Evolutionary conservation across 2,797 vertebrate species (phyloP).

Genomic region (Stomatorhinus walkeri): DNA sequence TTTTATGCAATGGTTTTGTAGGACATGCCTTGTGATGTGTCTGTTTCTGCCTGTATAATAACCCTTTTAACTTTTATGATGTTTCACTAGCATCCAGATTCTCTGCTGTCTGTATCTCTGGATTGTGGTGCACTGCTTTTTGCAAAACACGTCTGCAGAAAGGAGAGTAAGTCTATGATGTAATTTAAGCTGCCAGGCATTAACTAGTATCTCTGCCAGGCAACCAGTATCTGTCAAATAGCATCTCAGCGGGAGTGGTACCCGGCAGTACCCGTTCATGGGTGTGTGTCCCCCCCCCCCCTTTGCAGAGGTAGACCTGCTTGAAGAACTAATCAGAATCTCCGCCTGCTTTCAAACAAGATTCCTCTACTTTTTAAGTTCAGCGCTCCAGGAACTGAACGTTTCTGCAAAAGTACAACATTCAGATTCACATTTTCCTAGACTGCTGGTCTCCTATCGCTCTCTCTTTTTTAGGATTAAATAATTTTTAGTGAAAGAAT

Average conservation of each 20-base stretch:
- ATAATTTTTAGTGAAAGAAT: conserved; percentile 25
- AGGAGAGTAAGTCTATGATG: not conserved
- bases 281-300: not conserved
- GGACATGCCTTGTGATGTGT: not conserved
- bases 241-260: not conserved
- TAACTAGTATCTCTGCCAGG: not conserved
- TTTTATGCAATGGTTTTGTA: conserved; percentile 9
- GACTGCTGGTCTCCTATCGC: not conserved
- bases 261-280: not conserved
- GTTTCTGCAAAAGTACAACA: not conserved
- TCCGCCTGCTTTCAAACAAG: not conserved
- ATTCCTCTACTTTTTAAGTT: not conserved
- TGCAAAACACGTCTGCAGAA: not conserved
- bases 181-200: conserved; percentile 1
- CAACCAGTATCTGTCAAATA: not conserved
- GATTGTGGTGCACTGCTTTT: not conserved
- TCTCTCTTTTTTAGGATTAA: conserved; percentile 16
- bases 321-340: not conserved
- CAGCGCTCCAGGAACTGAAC: not conserved
- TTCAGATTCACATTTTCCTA: not conserved
- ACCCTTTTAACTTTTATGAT: not conserved
- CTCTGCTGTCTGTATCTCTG: not conserved
- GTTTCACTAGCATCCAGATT: not conserved
- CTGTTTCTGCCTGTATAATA: not conserved
- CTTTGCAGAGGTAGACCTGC: not conserved